Evolutionary conservation across 2,888 invertebrate genomes (phyloP), one percentile per base, ranked within the genome.

Genomic region (Disparrhopalites patrizii): DNA sequence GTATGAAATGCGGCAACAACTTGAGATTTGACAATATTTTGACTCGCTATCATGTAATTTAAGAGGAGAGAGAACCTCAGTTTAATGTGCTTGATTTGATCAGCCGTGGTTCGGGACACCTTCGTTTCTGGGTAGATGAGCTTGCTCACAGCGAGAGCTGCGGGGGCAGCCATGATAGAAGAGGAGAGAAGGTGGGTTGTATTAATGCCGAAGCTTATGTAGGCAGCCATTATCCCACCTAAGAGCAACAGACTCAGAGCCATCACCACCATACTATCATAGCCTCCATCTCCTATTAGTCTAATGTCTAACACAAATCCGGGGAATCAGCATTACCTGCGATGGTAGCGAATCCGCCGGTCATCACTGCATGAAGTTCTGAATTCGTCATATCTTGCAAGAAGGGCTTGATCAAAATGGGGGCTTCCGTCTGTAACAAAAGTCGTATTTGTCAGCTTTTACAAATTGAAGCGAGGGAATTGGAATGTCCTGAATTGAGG

Each of bases 111-210:
- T 70, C 85, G 82, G 0, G 91, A 88, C 65, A 86, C 82, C 76
- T 91, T 89, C 0, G 89, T 91, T 82, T 98, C 98, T 0, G 98
- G 98, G 81, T 90, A 89, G 76, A 95, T 84, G 0, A 99, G 82
- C 79, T 98, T 98, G 13, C 94, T 85, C 77, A 86, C 90, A 76
- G 92, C 93, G 30, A 98, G 80, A 0, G 96, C 90, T 0, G 94
- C 93, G 0, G 97, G 97, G 0, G 97, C 96, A 0, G 95, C 92
- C 96, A 98, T 96, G 0, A 98, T 89, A 69, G 92, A 91, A 0
- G 97, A 92, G 0, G 95, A 92, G 69, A 98, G 87, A 40, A 98
- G 81, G 79, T 96, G 91, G 0, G 90, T 86, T 0, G 97, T 87
- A 56, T 88, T 85, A 0, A 94, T 93, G 0, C 95, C 95, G 79